Evolutionary conservation across 2,888 invertebrate genomes (phyloP).

Genomic region (Agrochola litura): DNA sequence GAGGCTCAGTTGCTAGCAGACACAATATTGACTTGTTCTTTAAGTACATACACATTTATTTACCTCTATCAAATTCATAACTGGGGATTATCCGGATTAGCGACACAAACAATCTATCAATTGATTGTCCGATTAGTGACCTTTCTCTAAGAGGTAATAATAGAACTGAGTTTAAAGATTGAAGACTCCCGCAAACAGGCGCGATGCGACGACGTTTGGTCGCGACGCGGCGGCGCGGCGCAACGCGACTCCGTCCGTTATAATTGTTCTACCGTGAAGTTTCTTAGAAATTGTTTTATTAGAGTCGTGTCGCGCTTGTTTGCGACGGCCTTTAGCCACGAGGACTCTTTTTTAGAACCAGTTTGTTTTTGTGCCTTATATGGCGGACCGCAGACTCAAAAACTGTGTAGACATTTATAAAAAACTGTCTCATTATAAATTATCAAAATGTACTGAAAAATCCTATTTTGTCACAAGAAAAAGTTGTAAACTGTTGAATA

Average conservation of each 20-base stretch:
- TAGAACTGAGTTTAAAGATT: constrained; percentile 1
- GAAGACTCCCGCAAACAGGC: no score
- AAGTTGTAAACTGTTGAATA: not conserved
- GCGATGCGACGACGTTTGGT: no score
- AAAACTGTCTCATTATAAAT: not conserved
- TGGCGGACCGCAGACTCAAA: not conserved
- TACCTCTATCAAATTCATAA: not conserved
- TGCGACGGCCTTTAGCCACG: no score
- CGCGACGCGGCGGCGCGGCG: no score
- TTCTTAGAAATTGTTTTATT: no score
- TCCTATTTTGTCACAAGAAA: not conserved
- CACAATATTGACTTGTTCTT: constrained; percentile 35
- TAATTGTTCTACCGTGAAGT: no score
- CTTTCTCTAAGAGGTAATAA: not conserved
- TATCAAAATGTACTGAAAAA: not conserved
- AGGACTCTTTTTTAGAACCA: no score
- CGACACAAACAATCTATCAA: not conserved
- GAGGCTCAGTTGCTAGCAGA: constrained; percentile 2
- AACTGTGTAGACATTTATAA: not conserved
- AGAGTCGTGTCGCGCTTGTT: no score
- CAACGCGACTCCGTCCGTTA: no score
- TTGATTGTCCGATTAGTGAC: not conserved
- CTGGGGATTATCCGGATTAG: not conserved
- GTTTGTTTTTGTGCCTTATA: not conserved
- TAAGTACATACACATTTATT: not conserved